Percentiles rank a stretch among this genome's conserved stretches.
phyloP scores from a whole-genome alignment of 2,797 vertebrate species.

The Anas capensis region DNA sequence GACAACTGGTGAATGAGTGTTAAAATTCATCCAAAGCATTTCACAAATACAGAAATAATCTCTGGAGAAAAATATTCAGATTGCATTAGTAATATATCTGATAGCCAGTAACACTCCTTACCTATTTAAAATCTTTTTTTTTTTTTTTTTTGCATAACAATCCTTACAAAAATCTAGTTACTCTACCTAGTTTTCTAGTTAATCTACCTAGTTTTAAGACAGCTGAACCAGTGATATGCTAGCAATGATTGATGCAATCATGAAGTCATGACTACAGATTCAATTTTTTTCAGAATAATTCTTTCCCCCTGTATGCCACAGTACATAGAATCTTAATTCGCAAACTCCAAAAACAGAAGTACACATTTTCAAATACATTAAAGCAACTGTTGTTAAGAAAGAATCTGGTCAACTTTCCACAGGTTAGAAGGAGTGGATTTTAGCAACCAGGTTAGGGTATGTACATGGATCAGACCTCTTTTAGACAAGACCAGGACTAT shows the following conservation, averaged over 20 bases:
- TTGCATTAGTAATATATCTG: neutral
- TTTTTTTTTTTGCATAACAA: neutral
- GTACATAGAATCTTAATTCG: neutral
- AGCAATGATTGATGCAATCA: neutral
- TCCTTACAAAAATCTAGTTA: neutral
- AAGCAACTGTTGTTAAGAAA: neutral
- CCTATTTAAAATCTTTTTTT: neutral
- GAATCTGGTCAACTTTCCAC: neutral
- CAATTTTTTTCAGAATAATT: neutral
- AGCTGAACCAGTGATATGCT: neutral
- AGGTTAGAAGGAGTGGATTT: neutral
- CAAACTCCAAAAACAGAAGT: neutral
- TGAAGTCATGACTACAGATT: neutral
- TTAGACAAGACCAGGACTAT: neutral
- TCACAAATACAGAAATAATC: neutral
- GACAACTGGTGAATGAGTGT: neutral
- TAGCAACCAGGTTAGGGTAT: neutral
- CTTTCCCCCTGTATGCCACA: too few species aligned
- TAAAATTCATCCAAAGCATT: neutral
- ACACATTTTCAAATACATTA: neutral
- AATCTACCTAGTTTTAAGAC: neutral
- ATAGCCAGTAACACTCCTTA: neutral
- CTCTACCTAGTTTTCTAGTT: neutral
- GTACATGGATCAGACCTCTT: neutral
- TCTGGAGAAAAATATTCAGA: neutral